Evolutionary conservation across 2,888 invertebrate species (phyloP).

Genomic region (Platypus cylindrus): DNA sequence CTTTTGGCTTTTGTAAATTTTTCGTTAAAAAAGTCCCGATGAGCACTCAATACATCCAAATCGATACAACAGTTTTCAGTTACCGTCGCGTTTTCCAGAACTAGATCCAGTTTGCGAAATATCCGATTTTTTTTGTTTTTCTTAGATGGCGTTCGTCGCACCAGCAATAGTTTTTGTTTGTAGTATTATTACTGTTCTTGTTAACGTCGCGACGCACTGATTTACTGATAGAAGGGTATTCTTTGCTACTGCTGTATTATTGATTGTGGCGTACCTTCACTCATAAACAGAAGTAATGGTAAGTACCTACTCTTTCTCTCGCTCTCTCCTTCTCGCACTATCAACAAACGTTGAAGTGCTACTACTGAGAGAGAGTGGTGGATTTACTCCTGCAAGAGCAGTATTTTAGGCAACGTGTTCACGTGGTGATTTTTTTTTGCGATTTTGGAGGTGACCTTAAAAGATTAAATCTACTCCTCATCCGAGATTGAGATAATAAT

Average conservation of each 20-base stretch:
- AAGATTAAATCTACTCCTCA: too few relatives aligned
- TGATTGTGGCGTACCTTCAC: too few relatives aligned
- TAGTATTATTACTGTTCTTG: too few relatives aligned
- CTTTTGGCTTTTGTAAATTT: conserved; percentile 11
- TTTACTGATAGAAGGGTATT: conserved; percentile 7
- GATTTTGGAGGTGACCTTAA: conserved; percentile 11
- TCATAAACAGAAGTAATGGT: conserved; percentile 10
- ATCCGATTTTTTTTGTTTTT: too few relatives aligned
- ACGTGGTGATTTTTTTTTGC: too few relatives aligned
- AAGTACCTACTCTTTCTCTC: too few relatives aligned
- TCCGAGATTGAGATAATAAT: too few relatives aligned
- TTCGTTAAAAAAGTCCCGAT: conserved; percentile 9
- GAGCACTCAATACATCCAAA: conserved; percentile 8
- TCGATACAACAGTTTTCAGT: conserved; percentile 5
- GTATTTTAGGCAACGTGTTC: conserved; percentile 13
- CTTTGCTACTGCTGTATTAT: conserved; percentile 6
- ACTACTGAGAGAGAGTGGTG: conserved; percentile 13
- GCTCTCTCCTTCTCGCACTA: too few relatives aligned
- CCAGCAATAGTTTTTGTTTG: too few relatives aligned
- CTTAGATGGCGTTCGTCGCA: background rate
- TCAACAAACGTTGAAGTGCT: conserved; percentile 12
- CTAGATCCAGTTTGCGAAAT: conserved; percentile 14
- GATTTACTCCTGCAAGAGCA: conserved; percentile 13
- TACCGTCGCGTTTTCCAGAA: conserved; percentile 10
- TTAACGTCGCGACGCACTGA: background rate